Evolutionary conservation across 1,140 invertebrate species (phyloP).

Genomic region (Aricia agestis): DNA sequence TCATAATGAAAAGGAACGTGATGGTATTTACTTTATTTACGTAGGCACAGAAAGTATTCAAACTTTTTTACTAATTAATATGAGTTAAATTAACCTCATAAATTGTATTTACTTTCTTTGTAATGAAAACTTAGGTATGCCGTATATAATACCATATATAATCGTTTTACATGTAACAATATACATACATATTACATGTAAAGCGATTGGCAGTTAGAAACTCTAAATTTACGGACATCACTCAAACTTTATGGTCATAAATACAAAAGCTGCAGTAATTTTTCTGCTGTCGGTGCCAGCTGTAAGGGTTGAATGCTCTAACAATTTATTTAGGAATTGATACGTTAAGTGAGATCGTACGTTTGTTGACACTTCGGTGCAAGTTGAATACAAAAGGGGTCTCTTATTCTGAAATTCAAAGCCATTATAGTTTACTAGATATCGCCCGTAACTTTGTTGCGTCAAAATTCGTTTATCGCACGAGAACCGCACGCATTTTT

Average conservation of each 20-base stretch:
- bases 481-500: too few species aligned
- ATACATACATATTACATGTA: not conserved
- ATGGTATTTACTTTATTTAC: too few species aligned
- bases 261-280: not conserved
- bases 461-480: too few species aligned
- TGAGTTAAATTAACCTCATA: too few species aligned
- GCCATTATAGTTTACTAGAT: not conserved
- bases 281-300: constrained; percentile 20
- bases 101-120: too few species aligned
- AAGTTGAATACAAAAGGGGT: constrained; percentile 8
- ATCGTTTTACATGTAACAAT: too few species aligned
- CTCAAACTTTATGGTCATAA: not conserved
- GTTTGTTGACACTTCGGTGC: constrained; percentile 20
- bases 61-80: too few species aligned
- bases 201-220: not conserved
- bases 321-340: constrained; percentile 38
- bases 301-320: constrained; percentile 29
- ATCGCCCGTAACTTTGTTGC: too few species aligned
- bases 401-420: not conserved
- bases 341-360: constrained; percentile 23
- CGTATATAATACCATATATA: too few species aligned
- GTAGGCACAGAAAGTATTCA: too few species aligned
- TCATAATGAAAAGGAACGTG: too few species aligned
- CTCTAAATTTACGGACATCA: not conserved
- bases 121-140: too few species aligned